phyloP scores from a whole-genome alignment of 2,113 vertebrate species.

The Eulemur rufifrons region DNA sequence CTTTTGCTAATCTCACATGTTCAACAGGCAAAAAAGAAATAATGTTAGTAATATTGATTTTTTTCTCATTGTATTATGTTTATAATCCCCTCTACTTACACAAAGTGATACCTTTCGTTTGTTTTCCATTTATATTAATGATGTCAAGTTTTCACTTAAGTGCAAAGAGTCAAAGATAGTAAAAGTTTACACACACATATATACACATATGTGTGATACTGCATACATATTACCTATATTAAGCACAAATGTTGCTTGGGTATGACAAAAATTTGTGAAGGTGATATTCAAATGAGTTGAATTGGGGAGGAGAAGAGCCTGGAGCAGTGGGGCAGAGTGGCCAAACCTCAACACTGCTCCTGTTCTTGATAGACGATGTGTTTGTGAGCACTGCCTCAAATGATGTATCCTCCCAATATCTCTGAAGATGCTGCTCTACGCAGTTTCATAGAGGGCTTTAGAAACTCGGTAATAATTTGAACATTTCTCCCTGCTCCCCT shows the following conservation, averaged over 20 bases:
- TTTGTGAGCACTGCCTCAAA: not conserved
- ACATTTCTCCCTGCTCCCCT: not conserved
- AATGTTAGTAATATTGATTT: not conserved
- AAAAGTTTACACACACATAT: not conserved
- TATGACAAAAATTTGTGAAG: not conserved
- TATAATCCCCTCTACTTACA: not conserved
- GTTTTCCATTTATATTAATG: not conserved
- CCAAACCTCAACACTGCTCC: not conserved
- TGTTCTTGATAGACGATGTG: not conserved
- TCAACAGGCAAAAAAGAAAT: not conserved
- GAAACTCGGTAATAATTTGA: not conserved
- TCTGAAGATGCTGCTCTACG: not conserved
- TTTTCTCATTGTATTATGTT: not conserved
- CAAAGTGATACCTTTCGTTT: not conserved
- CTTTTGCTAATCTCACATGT: not conserved
- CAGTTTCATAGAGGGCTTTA: not conserved
- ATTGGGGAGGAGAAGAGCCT: not conserved
- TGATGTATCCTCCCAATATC: fast-evolving
- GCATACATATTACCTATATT: not conserved
- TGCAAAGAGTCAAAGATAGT: not conserved
- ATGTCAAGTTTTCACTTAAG: not conserved
- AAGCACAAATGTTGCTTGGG: not conserved
- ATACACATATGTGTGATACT: not conserved
- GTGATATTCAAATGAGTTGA: not conserved
- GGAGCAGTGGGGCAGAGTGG: not conserved